Evolutionary conservation across 2,797 vertebrate genomes (phyloP).

Genomic region (Catharus ustulatus): DNA sequence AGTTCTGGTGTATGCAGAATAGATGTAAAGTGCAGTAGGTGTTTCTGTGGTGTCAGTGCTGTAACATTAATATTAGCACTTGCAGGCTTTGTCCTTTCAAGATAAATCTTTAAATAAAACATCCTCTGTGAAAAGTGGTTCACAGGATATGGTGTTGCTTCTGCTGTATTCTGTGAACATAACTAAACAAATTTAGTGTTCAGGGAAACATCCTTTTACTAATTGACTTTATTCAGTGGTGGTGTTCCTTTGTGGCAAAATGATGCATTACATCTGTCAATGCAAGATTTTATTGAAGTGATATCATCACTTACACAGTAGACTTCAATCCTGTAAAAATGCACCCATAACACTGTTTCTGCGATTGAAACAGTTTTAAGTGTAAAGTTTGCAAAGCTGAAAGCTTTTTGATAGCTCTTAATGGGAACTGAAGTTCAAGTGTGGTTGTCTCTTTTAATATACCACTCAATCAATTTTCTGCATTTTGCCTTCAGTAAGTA

Average conservation of each 20-base stretch:
- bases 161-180: not conserved
- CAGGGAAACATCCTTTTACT: not conserved
- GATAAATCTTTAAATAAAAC: not conserved
- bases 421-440: not conserved
- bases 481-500: not conserved
- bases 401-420: conserved; percentile 29
- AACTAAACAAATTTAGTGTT: not conserved
- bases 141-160: not conserved
- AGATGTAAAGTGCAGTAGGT: not conserved
- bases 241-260: not conserved
- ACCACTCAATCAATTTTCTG: not conserved
- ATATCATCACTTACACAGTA: not conserved
- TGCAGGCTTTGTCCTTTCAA: not conserved
- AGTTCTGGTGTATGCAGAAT: not conserved
- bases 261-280: not conserved
- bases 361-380: not conserved
- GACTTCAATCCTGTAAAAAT: not conserved
- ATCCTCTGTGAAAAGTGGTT: not conserved
- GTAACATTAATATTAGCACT: not conserved
- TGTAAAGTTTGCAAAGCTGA: not conserved
- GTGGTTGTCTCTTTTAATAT: not conserved
- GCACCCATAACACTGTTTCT: not conserved
- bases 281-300: not conserved
- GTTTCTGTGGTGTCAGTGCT: not conserved
- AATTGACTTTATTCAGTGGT: not conserved